These are phyloP conservation scores for Tachuris rubrigastra DNA, from an alignment of 2,113 vertebrate genomes.

Conservation along the genomic window DNA sequence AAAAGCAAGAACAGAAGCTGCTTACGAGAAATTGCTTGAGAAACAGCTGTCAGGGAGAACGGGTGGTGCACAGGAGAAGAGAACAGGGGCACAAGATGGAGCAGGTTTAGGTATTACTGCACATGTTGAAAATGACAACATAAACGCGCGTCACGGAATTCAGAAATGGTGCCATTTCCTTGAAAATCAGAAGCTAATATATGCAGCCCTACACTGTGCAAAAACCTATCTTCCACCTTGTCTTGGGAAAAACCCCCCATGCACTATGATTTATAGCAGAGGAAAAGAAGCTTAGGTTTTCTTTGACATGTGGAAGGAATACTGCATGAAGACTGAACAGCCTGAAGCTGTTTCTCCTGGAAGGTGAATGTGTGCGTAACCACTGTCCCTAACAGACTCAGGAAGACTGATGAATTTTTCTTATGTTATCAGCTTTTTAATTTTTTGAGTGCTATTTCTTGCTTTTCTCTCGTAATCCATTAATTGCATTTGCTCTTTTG, in stretches of 20 bases:
- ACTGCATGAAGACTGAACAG: background rate
- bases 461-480: background rate
- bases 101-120: background rate
- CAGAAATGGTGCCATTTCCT: constrained; percentile 25
- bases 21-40: background rate
- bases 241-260: background rate
- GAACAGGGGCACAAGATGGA: background rate
- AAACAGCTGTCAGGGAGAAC: background rate
- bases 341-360: background rate
- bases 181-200: constrained; percentile 42
- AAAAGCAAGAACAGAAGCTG: background rate
- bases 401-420: background rate
- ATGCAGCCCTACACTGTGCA: constrained; percentile 7
- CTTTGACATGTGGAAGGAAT: background rate
- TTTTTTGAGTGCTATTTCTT: background rate
- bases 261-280: constrained; percentile 48
- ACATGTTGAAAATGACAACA: constrained; percentile 15
- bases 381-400: background rate
- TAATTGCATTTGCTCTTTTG: background rate
- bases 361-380: background rate
- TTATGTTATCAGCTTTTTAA: background rate
- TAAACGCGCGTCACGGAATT: background rate
- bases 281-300: constrained; percentile 52
- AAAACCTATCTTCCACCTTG: constrained; percentile 39
- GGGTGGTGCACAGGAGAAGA: background rate